phyloP scores from a whole-genome alignment of 2,797 vertebrate genomes.

The Megaceryle alcyon region DNA sequence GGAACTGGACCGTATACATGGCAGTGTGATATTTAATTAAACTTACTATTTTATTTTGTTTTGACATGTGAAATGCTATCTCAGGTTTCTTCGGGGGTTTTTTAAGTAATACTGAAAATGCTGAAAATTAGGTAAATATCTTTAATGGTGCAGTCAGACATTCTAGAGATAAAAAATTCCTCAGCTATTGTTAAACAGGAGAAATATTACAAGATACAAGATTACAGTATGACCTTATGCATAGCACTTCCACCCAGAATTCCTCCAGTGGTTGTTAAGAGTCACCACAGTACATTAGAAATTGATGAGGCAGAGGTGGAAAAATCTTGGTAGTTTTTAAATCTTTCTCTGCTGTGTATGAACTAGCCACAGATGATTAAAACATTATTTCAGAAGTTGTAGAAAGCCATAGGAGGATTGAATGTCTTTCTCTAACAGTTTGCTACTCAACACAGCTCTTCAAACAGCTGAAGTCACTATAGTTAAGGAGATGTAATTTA shows the following conservation, averaged over 20 bases:
- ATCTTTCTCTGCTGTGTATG: not conserved
- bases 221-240: not conserved
- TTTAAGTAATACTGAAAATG: not conserved
- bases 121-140: not conserved
- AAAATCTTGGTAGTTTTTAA: not conserved
- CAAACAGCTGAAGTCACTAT: not conserved
- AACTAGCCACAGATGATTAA: not conserved
- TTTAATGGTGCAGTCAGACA: not conserved
- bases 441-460: accelerated
- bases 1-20: not conserved
- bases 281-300: not conserved
- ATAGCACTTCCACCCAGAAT: not conserved
- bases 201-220: not conserved
- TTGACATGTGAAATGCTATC: not conserved
- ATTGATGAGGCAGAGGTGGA: not conserved
- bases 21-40: not conserved
- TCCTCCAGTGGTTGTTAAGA: not conserved
- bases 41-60: not conserved
- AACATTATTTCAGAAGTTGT: not conserved
- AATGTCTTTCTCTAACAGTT: not conserved
- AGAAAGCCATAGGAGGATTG: not conserved
- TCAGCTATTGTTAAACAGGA: not conserved
- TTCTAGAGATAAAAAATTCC: not conserved
- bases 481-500: not conserved
- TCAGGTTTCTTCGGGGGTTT: not conserved